A percentile compares a stretch with the other conserved stretches of the same genome.
phyloP scores from a whole-genome alignment of 2,888 invertebrate genomes.

The Sphaeridia pumilis region DNA sequence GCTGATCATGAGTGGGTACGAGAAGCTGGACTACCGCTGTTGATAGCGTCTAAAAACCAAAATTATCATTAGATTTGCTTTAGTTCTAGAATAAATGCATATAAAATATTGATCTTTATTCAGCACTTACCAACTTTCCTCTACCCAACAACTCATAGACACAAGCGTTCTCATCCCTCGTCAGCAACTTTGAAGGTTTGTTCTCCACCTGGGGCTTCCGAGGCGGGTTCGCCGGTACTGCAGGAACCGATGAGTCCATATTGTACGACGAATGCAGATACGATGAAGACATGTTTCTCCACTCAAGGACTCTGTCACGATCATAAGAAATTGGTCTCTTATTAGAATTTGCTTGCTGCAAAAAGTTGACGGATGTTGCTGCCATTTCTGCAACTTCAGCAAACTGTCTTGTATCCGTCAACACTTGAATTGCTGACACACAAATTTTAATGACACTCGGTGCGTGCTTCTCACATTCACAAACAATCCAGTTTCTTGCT shows the following conservation, averaged over 20 bases:
- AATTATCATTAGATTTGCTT: no score
- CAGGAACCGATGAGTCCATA: conserved; percentile 9
- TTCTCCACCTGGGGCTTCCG: conserved; percentile 34
- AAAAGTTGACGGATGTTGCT: no score
- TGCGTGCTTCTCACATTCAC: no score
- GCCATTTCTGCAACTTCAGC: no score
- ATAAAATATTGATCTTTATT: no score
- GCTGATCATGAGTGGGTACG: conserved; percentile 69
- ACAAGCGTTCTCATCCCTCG: conserved; percentile 66
- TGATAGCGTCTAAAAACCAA: conserved; percentile 59
- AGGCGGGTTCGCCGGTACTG: conserved; percentile 17
- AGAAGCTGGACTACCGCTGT: conserved; percentile 76
- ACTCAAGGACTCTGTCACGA: neutral
- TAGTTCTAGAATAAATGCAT: no score
- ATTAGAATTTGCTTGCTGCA: no score
- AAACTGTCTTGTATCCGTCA: no score
- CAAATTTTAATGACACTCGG: no score
- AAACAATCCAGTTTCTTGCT: no score
- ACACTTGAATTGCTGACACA: no score
- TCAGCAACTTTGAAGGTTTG: conserved; percentile 50
- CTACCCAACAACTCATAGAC: conserved; percentile 69
- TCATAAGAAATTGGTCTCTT: no score
- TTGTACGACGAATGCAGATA: conserved; percentile 2
- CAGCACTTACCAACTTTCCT: conserved; percentile 73
- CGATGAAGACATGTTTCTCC: conserved; percentile 6